Conservation (phyloP, 2,113 vertebrate species). For the Lamprologus ornatipinnis region DNA sequence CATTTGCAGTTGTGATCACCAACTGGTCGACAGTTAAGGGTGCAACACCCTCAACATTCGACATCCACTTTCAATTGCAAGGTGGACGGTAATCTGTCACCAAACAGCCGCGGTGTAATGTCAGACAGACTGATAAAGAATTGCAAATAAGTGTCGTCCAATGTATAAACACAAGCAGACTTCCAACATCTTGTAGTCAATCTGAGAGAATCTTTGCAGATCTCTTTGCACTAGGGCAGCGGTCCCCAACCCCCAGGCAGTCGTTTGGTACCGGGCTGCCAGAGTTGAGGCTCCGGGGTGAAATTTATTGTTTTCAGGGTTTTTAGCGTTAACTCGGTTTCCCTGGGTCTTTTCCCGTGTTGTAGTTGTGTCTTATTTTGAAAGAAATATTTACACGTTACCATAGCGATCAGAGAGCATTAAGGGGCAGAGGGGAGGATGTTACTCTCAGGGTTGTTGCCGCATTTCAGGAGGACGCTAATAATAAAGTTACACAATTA, state of each 20-base stretch:
- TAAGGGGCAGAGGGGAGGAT: not conserved
- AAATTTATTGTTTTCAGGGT: not conserved
- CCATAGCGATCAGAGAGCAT: accelerated
- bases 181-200: not conserved
- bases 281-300: not conserved
- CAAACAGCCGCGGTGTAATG: not conserved
- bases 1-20: not conserved
- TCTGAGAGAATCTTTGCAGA: not conserved
- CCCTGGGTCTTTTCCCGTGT: not conserved
- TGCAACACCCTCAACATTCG: not conserved
- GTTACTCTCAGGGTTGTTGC: accelerated
- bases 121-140: not conserved
- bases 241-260: not conserved
- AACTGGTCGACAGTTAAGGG: not conserved
- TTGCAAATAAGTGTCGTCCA: accelerated
- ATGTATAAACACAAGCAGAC: not conserved
- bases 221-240: not conserved
- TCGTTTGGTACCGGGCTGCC: not conserved
- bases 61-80: not conserved
- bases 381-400: accelerated
- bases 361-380: not conserved
- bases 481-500: not conserved
- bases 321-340: accelerated
- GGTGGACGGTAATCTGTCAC: not conserved
- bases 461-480: not conserved